Conservation (phyloP, 1,140 invertebrate genomes). For the Nymphalis io region DNA sequence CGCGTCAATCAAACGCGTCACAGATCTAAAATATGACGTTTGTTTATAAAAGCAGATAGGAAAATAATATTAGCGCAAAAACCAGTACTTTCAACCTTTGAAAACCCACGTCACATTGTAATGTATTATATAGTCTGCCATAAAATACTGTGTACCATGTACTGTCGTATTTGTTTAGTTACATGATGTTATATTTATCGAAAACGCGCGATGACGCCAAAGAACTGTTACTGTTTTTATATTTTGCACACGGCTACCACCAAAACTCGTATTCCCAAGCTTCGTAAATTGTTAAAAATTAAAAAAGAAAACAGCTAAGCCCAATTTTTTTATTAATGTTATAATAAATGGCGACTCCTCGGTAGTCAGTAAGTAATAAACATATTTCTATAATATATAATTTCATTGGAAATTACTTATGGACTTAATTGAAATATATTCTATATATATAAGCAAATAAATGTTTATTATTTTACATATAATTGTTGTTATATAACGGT, state of each 20-base stretch:
- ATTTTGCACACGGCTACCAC: slow-evolving; percentile 39
- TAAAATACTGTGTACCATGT: neutral
- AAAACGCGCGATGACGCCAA: slow-evolving; percentile 26
- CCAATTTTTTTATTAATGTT: neutral
- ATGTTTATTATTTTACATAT: too few relatives aligned
- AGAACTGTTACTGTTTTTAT: slow-evolving; percentile 29
- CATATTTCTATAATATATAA: too few relatives aligned
- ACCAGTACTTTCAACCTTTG: neutral
- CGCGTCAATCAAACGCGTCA: slow-evolving; percentile 1
- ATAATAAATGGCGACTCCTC: too few relatives aligned
- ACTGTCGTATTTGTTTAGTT: slow-evolving; percentile 12
- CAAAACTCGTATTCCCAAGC: slow-evolving; percentile 10
- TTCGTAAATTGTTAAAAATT: slow-evolving; percentile 4
- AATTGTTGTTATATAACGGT: too few relatives aligned
- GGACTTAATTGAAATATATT: neutral
- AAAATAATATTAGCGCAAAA: neutral
- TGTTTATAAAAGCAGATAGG: neutral
- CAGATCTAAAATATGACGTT: slow-evolving; percentile 6
- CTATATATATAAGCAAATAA: too few relatives aligned
- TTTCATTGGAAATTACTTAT: neutral
- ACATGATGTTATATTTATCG: slow-evolving; percentile 29
- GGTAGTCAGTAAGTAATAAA: too few relatives aligned
- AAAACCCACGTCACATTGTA: neutral
- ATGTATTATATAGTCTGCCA: neutral
- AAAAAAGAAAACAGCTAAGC: neutral